Evolutionary conservation across 2,797 vertebrate species (phyloP), one percentile per base, ranked within the genome.

Genomic region (Aulostomus chinensis): DNA sequence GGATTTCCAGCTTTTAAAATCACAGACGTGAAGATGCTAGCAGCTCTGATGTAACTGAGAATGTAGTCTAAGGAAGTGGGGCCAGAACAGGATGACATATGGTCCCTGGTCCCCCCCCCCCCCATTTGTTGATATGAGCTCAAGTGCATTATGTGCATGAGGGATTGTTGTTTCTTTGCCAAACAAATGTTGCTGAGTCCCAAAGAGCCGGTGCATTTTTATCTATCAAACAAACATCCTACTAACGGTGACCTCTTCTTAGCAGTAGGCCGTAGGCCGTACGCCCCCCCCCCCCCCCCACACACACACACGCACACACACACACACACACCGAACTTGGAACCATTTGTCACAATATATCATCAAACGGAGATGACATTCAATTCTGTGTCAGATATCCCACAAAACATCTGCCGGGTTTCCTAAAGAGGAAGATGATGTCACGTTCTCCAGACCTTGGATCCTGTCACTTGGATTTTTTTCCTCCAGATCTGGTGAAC

Each of bases 381-480:
- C n/a, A n/a, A 40, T 6, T 6, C 43, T 15, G 12, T n/a, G 20
- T 6, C 6, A 21, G 6, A 21, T 21, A 21, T 21, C 20, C 20
- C 3, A 6, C 20, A 21, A 21, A 21, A 21, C 20, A 21, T 3
- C 20, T 6, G 6, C 20, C 36, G 48, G 14, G 38, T 35, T 58
- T 45, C 36, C 42, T 50, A 41, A 66, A 18, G 36, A 43, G 52
- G 21, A 51, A 45, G 37, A 72, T 76, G 73, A 76, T 58, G 59
- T 83, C 54, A 71, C 46, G 15, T 25, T 73, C 54, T 59, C 49
- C 49, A 59, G n/a, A n/a, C n/a, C n/a, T n/a, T n/a, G n/a, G n/a
- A n/a, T n/a, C n/a, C n/a, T n/a, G n/a, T n/a, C n/a, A n/a, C n/a
- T n/a, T n/a, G n/a, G n/a, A n/a, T n/a, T n/a, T n/a, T n/a, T n/a